Percentiles rank a stretch among this genome's conserved stretches.
These are phyloP conservation scores for Hemistola chrysoprasaria DNA, from an alignment of 2,888 invertebrate genomes.

Conservation along the genomic window DNA sequence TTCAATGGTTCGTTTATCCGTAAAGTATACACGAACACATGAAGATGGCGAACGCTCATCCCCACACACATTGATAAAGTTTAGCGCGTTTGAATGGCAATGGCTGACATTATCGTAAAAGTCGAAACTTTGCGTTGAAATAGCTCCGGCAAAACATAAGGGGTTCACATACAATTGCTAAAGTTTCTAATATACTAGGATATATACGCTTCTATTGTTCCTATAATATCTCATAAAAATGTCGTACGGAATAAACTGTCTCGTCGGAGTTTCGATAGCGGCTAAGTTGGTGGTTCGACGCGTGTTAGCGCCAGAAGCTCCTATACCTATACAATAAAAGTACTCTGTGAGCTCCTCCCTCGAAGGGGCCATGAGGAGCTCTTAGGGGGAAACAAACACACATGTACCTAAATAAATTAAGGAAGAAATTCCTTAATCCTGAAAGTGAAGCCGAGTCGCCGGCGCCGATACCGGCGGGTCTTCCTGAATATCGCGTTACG, in stretches of 20 bases:
- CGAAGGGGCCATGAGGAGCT: background rate
- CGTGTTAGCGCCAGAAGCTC: constrained; percentile 14
- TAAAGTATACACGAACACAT: constrained; percentile 22
- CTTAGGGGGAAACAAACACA: constrained; percentile 14
- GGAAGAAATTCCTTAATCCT: constrained; percentile 68
- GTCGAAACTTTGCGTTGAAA: constrained; percentile 77
- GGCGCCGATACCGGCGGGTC: constrained; percentile 46
- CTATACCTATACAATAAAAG: no score
- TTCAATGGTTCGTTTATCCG: constrained; percentile 14
- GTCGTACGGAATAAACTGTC: constrained; percentile 57
- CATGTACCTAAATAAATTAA: constrained; percentile 42
- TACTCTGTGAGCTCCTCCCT: constrained; percentile 9
- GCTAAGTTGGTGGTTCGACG: constrained; percentile 25
- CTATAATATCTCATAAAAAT: constrained; percentile 73
- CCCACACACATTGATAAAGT: constrained; percentile 80
- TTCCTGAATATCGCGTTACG: constrained; percentile 62
- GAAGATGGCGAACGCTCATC: constrained; percentile 69
- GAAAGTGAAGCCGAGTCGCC: constrained; percentile 61
- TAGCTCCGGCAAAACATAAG: constrained; percentile 77
- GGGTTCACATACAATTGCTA: constrained; percentile 79
- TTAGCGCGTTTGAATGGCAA: constrained; percentile 80
- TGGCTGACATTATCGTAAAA: constrained; percentile 82
- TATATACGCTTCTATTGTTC: constrained; percentile 68
- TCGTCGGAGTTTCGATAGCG: constrained; percentile 44
- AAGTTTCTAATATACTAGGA: constrained; percentile 77